Evolutionary conservation across 2,888 invertebrate genomes (phyloP), one percentile per base, ranked within the genome.

Genomic region (Augochlorella aurata): DNA sequence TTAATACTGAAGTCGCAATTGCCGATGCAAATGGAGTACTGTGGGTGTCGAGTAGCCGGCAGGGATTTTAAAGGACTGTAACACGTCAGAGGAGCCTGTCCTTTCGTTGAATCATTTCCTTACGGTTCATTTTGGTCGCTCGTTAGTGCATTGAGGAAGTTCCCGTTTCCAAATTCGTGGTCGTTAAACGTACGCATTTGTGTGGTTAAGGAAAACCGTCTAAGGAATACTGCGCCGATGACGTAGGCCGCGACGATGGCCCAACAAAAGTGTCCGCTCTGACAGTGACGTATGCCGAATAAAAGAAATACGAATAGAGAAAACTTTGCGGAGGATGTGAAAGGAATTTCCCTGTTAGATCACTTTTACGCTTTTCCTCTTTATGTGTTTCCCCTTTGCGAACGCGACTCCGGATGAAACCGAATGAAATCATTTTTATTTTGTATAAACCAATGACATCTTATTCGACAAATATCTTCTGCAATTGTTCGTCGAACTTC

Each of bases 11-110:
- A 24, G 71, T 49, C 12, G 44, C 38, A 61, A 61, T 67, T 61
- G 70, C 45, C 12, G 67, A 63, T 16, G 16, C 12, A 52, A 65
- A 12, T 12, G 66, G 50, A 52, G 29, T 47, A 81, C 81, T 81
- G 81, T 16, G 9, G 38, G 45, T 45, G n/a, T 24, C n/a, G 47
- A 2, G 47, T 24, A 52, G 14, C 67, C 44, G 81, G 50, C 44
- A 74, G 61, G 47, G 58, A 74, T 81, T 80, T 81, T 74, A 81
- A 81, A 71, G 70, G 81, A 74, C 67, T 67, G 52, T 24, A 68
- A 49, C 29, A 63, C 81, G 74, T 49, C 67, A 74, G 66, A 54
- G n/a, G 52, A 29, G 44, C 47, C 54, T 66, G 61, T 68, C 50
- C 45, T 81, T 81, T 49, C 63, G 12, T n/a, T 38, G 38, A 74